phyloP scores from a whole-genome alignment of 2,797 vertebrate genomes.

The Emys orbicularis region DNA sequence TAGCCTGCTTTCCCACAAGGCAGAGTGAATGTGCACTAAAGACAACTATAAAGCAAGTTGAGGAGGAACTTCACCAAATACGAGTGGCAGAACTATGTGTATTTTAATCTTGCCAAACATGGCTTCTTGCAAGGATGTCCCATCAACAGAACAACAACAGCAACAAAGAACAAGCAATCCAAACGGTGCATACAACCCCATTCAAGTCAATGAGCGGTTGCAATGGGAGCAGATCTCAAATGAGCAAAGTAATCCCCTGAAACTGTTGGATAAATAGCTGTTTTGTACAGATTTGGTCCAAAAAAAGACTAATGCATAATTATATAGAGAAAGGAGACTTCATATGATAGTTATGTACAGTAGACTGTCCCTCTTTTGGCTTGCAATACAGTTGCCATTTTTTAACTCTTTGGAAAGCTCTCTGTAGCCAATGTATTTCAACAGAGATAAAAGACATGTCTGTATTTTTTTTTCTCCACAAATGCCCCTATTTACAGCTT shows the following conservation, averaged over 20 bases:
- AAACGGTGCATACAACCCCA: background rate
- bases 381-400: constrained; percentile 15
- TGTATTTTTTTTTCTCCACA: constrained; percentile 51
- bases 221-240: background rate
- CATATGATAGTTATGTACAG: background rate
- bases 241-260: background rate
- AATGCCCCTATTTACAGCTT: constrained; percentile 31
- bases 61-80: rapidly evolving
- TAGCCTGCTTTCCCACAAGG: rapidly evolving
- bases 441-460: constrained; percentile 29
- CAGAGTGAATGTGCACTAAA: rapidly evolving
- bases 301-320: constrained; percentile 11
- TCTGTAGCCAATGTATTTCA: constrained; percentile 7
- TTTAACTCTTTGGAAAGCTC: constrained; percentile 34
- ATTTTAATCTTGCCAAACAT: background rate
- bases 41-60: rapidly evolving
- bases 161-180: background rate
- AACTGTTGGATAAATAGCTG: background rate
- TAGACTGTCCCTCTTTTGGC: constrained; percentile 23
- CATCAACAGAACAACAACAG: background rate
- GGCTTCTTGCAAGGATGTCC: background rate
- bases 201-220: background rate
- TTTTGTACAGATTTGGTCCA: background rate
- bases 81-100: background rate
- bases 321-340: constrained; percentile 16